Conservation (phyloP, 2,113 vertebrate species). For the Mixornis gularis region DNA sequence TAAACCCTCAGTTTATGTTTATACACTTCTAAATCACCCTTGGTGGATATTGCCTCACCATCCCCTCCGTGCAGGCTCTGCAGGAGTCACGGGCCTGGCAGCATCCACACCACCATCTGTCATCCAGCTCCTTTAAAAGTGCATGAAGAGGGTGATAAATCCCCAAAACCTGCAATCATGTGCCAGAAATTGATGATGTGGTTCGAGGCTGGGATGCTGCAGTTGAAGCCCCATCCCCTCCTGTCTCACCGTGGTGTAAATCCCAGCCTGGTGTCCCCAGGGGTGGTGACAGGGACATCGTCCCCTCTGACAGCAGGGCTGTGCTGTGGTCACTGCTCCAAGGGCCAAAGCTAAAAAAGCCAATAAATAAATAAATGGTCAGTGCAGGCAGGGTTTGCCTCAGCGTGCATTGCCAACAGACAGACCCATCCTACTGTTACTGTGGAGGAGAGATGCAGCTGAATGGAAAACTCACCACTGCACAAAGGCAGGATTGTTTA, state of each 20-base stretch:
- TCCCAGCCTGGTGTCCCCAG: neutral
- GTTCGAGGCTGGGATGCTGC: neutral
- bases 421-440: neutral
- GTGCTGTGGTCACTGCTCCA: neutral
- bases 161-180: neutral
- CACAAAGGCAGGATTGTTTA: neutral
- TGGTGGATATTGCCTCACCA: neutral
- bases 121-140: neutral
- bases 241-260: neutral
- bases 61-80: neutral
- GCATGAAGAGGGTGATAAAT: neutral
- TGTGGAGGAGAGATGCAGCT: rapidly evolving
- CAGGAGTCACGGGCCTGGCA: neutral
- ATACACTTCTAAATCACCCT: neutral
- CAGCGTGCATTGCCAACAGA: neutral
- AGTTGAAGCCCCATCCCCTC: neutral
- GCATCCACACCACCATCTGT: neutral
- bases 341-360: neutral
- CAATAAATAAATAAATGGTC: neutral
- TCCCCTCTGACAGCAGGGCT: neutral
- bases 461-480: neutral
- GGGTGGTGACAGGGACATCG: neutral
- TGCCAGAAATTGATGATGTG: neutral
- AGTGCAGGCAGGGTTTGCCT: neutral
- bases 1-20: neutral